Percentiles rank a stretch among this genome's conserved stretches.
phyloP scores from a whole-genome alignment of 2,113 vertebrate genomes.

The Sclerurus mexicanus region DNA sequence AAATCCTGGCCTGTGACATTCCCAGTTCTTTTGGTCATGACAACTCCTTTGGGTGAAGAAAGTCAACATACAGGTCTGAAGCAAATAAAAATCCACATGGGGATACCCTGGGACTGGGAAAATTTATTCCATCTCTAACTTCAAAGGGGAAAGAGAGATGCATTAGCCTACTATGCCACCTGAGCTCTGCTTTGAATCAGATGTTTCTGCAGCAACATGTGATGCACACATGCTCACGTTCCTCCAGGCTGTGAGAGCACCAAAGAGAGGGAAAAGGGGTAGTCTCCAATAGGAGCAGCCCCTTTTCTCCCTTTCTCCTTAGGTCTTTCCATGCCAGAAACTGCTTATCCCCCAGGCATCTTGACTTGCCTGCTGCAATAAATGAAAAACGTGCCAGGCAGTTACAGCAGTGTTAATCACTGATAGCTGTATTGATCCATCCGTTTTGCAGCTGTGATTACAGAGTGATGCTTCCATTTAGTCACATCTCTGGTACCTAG shows the following conservation, averaged over 20 bases:
- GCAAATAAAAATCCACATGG: not conserved
- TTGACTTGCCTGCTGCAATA: not conserved
- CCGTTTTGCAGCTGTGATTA: slow-evolving; percentile 27
- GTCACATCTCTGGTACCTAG: not conserved
- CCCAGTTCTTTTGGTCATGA: not conserved
- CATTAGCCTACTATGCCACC: not conserved
- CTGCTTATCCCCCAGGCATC: not conserved
- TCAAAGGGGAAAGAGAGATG: not conserved
- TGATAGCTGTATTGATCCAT: slow-evolving; percentile 46
- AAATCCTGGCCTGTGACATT: not conserved
- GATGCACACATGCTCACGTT: not conserved
- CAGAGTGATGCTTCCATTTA: not conserved
- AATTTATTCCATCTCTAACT: not conserved
- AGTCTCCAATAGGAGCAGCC: not conserved
- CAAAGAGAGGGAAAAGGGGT: not conserved
- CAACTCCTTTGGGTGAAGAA: not conserved
- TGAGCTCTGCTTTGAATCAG: not conserved
- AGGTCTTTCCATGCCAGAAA: not conserved
- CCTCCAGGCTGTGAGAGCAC: not conserved
- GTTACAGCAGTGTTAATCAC: not conserved
- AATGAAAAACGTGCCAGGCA: slow-evolving; percentile 1
- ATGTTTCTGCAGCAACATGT: not conserved
- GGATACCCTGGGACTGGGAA: not conserved
- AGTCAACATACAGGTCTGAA: not conserved
- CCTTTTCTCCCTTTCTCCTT: not conserved